Conservation (phyloP, 2,888 invertebrate genomes). For the Nasonia oneida region DNA sequence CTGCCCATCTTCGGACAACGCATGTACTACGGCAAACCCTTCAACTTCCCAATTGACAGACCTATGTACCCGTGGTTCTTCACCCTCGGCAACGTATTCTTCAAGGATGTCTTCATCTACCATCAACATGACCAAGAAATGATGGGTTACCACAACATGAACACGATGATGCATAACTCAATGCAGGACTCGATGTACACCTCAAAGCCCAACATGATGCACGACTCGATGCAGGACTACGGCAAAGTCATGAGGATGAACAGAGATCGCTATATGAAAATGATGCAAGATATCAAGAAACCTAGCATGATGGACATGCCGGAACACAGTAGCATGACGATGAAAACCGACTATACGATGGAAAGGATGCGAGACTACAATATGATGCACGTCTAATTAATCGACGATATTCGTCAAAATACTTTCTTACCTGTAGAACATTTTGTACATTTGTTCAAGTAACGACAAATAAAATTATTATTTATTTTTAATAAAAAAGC, state of each 20-base stretch:
- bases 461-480: not conserved
- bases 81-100: constrained; percentile 85
- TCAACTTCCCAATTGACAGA: constrained; percentile 85
- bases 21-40: constrained; percentile 81
- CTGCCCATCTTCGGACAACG: constrained; percentile 79
- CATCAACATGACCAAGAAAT: constrained; percentile 77
- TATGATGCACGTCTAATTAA: constrained; percentile 26
- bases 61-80: constrained; percentile 82
- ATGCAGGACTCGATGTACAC: not conserved
- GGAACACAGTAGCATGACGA: not conserved
- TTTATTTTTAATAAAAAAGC: not conserved
- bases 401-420: not conserved
- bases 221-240: not conserved
- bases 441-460: not conserved
- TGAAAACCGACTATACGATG: not conserved
- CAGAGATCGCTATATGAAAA: not conserved
- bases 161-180: not conserved
- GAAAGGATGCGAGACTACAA: not conserved
- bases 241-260: not conserved
- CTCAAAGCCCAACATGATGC: not conserved
- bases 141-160: constrained; percentile 70
- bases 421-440: not conserved
- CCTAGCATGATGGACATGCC: not conserved
- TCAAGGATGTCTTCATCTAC: constrained; percentile 82
- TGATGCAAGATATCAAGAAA: constrained; percentile 15